These are phyloP conservation scores for Macrophya alboannulata DNA, from an alignment of 2,888 invertebrate species.

Conservation along the genomic window DNA sequence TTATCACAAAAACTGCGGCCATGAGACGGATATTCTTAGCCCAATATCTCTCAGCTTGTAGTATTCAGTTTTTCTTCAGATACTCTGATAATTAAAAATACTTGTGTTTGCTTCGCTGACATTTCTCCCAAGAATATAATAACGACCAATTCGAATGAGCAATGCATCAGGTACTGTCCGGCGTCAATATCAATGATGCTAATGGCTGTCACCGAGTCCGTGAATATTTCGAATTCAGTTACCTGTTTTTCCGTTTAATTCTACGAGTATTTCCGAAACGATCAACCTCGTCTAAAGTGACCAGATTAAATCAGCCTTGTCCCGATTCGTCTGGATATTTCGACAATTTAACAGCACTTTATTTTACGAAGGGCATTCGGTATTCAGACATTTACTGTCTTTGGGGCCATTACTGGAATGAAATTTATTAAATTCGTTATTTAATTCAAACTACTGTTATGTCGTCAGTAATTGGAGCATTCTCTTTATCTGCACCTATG, in stretches of 20 bases:
- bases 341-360: slow-evolving; percentile 36
- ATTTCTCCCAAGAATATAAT: background rate
- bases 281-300: slow-evolving; percentile 31
- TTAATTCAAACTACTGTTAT: background rate
- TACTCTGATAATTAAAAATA: background rate
- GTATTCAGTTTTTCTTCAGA: background rate
- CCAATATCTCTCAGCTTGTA: background rate
- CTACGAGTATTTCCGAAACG: slow-evolving; percentile 7
- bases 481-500: background rate
- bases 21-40: background rate
- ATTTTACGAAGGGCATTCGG: slow-evolving; percentile 19
- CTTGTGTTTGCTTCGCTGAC: background rate
- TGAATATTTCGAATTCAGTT: background rate
- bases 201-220: background rate
- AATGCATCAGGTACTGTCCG: too few relatives aligned
- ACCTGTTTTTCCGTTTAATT: slow-evolving; percentile 15
- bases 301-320: slow-evolving; percentile 35
- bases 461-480: slow-evolving; percentile 46
- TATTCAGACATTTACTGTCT: background rate
- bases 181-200: background rate
- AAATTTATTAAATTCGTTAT: slow-evolving; percentile 39
- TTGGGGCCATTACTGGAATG: slow-evolving; percentile 10
- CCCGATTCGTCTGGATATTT: slow-evolving; percentile 47
- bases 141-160: background rate
- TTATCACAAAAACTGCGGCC: background rate